Conservation (phyloP, 2,888 invertebrate genomes). For the Congeria kusceri region DNA sequence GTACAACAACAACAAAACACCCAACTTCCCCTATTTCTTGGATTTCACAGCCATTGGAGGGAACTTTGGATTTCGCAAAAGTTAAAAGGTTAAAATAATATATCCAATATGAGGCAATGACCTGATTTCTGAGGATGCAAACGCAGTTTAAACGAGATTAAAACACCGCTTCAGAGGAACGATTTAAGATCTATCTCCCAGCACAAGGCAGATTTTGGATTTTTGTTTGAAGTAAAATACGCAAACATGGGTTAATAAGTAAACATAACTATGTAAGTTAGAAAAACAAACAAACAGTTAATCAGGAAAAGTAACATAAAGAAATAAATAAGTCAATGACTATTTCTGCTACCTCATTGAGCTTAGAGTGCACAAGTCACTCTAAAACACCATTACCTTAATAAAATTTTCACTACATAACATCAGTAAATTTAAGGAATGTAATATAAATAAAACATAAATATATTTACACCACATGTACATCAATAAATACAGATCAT, state of each 20-base stretch:
- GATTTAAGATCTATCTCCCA: no score
- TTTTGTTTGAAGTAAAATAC: no score
- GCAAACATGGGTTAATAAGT: no score
- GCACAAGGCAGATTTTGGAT: no score
- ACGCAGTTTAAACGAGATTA: no score
- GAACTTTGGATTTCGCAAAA: neutral
- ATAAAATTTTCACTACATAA: slow-evolving; percentile 63
- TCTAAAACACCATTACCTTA: slow-evolving; percentile 55
- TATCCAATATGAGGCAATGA: neutral
- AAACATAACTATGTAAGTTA: no score
- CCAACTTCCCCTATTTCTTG: neutral
- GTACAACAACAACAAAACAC: no score
- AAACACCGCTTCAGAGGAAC: no score
- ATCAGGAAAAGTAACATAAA: slow-evolving; percentile 25
- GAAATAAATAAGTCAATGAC: slow-evolving; percentile 45
- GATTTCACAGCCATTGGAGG: neutral
- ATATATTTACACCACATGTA: slow-evolving; percentile 48
- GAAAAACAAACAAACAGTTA: no score
- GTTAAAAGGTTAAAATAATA: neutral
- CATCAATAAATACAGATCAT: slow-evolving; percentile 25
- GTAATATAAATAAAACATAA: slow-evolving; percentile 63
- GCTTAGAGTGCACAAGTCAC: slow-evolving; percentile 25
- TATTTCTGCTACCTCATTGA: slow-evolving; percentile 43
- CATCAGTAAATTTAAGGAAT: slow-evolving; percentile 62
- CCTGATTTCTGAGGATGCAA: no score